Percentiles rank a stretch among this genome's conserved stretches.
These are phyloP conservation scores for Malurus splendens DNA, from an alignment of 2,797 vertebrate species.

Conservation along the genomic window DNA sequence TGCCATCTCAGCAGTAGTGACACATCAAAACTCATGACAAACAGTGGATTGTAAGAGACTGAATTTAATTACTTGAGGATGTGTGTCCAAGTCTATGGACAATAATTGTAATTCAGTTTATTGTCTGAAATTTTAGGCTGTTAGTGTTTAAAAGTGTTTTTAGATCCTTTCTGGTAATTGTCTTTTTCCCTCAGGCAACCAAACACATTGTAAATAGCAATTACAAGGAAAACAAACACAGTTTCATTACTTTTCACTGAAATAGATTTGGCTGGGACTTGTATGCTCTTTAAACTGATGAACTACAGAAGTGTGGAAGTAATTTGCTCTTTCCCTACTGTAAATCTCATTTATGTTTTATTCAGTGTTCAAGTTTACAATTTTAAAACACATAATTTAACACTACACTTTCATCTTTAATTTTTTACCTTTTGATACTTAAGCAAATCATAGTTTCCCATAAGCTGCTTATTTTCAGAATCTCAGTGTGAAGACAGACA, in stretches of 20 bases:
- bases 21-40: background rate
- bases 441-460: background rate
- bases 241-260: background rate
- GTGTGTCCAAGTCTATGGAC: background rate
- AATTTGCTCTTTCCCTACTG: background rate
- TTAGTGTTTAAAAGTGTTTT: background rate
- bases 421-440: background rate
- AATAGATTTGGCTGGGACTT: background rate
- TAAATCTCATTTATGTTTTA: background rate
- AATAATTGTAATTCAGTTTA: background rate
- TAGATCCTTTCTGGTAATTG: background rate
- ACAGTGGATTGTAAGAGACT: background rate
- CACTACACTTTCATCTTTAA: background rate
- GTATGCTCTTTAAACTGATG: background rate
- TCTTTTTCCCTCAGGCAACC: background rate
- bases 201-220: background rate
- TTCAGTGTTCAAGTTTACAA: fast-evolving
- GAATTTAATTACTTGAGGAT: background rate
- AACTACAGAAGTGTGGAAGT: background rate
- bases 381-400: background rate
- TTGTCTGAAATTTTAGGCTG: background rate
- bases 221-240: conserved; percentile 1
- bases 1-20: background rate
- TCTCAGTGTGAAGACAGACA: background rate
- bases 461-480: background rate